Conservation (phyloP, 92 coral and sea anemone species). For the Palythoa grandiflora region DNA sequence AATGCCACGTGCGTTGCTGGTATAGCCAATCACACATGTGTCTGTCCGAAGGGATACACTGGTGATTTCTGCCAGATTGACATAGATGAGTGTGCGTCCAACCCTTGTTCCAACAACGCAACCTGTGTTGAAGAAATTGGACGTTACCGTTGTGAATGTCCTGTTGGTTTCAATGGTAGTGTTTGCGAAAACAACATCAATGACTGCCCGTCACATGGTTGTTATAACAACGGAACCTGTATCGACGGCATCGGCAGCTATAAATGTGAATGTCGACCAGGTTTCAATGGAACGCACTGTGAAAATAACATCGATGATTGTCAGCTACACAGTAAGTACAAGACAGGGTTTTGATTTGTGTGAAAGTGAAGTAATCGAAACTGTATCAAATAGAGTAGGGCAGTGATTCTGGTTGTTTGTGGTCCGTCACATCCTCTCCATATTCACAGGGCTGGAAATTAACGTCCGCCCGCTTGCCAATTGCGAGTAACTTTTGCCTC, state of each 20-base stretch:
- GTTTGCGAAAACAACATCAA: conserved; percentile 46
- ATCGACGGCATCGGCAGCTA: conserved; percentile 43
- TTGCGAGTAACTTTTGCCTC: no score
- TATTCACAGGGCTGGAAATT: no score
- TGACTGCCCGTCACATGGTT: conserved; percentile 49
- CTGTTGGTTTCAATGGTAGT: conserved; percentile 48
- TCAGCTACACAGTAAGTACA: conserved; percentile 17
- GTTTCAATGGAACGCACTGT: conserved; percentile 48
- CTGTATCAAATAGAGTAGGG: no score
- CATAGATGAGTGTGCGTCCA: conserved; percentile 4
- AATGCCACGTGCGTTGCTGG: conserved; percentile 20
- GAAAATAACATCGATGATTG: conserved; percentile 58
- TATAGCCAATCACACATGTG: conserved; percentile 8
- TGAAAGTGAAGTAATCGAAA: no score
- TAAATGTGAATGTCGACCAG: conserved; percentile 52
- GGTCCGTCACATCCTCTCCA: no score
- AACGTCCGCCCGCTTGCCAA: no score
- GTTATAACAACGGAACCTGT: conserved; percentile 20
- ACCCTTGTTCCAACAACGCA: conserved; percentile 9
- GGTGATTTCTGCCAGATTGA: conserved; percentile 22
- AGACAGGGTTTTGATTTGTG: background rate
- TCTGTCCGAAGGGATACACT: background rate
- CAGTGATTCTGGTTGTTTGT: no score
- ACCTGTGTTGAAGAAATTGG: conserved; percentile 25
- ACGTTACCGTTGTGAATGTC: background rate